Evolutionary conservation across 2,797 vertebrate genomes (phyloP), one percentile per base, ranked within the genome.

Genomic region (Thalassophryne amazonica): DNA sequence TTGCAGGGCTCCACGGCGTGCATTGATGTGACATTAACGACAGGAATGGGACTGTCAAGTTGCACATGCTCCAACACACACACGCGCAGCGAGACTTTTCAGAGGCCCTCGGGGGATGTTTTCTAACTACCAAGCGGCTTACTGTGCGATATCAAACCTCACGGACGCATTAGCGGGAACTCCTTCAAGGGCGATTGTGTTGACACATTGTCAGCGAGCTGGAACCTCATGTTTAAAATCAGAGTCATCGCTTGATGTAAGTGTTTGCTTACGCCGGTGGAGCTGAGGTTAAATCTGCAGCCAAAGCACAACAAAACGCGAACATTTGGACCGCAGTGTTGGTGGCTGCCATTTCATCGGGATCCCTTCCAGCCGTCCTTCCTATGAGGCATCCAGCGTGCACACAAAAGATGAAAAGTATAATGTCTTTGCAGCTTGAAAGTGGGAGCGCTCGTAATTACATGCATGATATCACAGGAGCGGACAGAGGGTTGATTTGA

Each of bases 1-100:
- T 62, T 16, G 9, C 62, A 37, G 51, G 54, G 47, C 38, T 78
- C 59, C 66, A 59, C 53, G 68, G 69, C 60, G 72, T 77, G 73
- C 71, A 60, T 51, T 80, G 75, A 73, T 75, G 83, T 82, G 78
- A 78, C 68, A 65, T 51, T 71, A 82, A 76, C 78, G 78, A 71
- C 63, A 60, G 70, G 66, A 62, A 68, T 42, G 11, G 50, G 52
- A 60, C 54, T 70, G 76, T 70, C 60, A 59, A 38, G 49, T 55
- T 56, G 28, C 57, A 60, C 61, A 39, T 38, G 30, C 62, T 51
- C 53, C 40, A 55, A 15, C 65, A 7, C 15, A 13, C 19, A 36
- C 37, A 67, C 27, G 61, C 23, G 18, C 39, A 49, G 24, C 27
- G 25, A 57, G 38, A 54, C 38, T 40, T 58, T 57, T 64, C 40